Conservation (phyloP, 2,888 invertebrate genomes). For the Epicampocera succincta region DNA sequence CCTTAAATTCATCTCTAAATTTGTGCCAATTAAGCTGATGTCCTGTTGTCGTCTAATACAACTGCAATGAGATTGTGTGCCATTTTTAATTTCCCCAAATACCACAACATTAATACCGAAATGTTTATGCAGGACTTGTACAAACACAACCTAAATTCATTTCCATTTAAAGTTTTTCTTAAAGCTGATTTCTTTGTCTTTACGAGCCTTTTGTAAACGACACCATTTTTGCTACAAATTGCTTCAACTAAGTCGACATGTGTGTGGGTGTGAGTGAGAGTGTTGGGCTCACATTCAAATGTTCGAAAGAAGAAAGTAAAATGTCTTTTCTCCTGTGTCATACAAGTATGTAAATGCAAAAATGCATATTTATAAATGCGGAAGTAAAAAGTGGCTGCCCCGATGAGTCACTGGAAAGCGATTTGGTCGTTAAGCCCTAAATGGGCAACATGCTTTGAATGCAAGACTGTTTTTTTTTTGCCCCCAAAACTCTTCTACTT, state of each 20-base stretch:
- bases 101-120: conserved; percentile 69
- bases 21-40: conserved; percentile 77
- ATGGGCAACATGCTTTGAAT: too few species aligned
- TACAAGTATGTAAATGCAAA: background rate
- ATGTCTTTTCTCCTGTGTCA: conserved; percentile 10
- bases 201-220: conserved; percentile 32
- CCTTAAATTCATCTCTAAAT: conserved; percentile 56
- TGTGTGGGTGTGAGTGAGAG: background rate
- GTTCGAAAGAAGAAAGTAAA: conserved; percentile 36
- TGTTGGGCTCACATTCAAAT: conserved; percentile 14
- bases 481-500: too few species aligned
- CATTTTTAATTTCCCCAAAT: conserved; percentile 68
- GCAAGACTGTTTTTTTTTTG: too few species aligned
- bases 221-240: conserved; percentile 30
- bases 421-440: too few species aligned
- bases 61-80: conserved; percentile 67
- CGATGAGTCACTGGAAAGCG: background rate
- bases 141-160: conserved; percentile 54
- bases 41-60: conserved; percentile 68
- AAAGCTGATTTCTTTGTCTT: background rate
- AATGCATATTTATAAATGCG: background rate
- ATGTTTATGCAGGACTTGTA: conserved; percentile 65
- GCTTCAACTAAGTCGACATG: background rate
- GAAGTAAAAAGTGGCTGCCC: background rate
- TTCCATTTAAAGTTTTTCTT: conserved; percentile 34